Conservation (phyloP, 2,797 vertebrate genomes). For the Lerista edwardsae region DNA sequence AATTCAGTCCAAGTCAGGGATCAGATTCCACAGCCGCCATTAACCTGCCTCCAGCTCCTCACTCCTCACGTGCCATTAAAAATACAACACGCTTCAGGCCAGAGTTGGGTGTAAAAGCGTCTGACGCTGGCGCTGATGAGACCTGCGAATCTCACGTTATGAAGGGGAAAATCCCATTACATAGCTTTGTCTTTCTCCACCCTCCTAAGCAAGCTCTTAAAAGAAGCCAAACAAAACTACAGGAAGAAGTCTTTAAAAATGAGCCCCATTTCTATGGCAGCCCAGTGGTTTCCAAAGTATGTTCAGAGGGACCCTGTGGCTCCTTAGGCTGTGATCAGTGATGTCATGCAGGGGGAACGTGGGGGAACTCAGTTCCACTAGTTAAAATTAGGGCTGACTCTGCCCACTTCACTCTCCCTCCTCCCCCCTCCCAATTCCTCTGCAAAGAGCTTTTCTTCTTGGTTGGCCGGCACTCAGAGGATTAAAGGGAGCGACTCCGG, state of each 20-base stretch:
- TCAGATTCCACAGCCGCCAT: background rate
- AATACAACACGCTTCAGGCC: background rate
- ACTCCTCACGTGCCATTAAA: background rate
- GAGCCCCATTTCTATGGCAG: background rate
- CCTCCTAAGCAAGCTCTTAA: background rate
- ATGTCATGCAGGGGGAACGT: too few relatives aligned
- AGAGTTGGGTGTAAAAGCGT: background rate
- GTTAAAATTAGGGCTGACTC: too few relatives aligned
- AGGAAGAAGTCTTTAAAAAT: background rate
- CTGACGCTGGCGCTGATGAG: background rate
- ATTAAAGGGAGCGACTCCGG: too few relatives aligned
- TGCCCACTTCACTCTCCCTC: too few relatives aligned
- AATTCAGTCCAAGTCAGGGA: background rate
- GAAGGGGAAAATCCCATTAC: too few relatives aligned
- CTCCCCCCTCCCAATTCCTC: too few relatives aligned
- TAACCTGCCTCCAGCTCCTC: background rate
- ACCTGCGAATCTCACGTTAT: background rate
- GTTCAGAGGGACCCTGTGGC: background rate
- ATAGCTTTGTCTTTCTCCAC: background rate
- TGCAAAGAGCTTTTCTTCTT: too few relatives aligned
- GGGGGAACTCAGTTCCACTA: too few relatives aligned
- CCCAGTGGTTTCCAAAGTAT: too few relatives aligned
- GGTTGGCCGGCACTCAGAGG: too few relatives aligned
- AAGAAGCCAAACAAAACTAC: background rate
- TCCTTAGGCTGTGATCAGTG: background rate